phyloP scores from a whole-genome alignment of 2,113 vertebrate genomes.

The Phaethornis superciliosus region DNA sequence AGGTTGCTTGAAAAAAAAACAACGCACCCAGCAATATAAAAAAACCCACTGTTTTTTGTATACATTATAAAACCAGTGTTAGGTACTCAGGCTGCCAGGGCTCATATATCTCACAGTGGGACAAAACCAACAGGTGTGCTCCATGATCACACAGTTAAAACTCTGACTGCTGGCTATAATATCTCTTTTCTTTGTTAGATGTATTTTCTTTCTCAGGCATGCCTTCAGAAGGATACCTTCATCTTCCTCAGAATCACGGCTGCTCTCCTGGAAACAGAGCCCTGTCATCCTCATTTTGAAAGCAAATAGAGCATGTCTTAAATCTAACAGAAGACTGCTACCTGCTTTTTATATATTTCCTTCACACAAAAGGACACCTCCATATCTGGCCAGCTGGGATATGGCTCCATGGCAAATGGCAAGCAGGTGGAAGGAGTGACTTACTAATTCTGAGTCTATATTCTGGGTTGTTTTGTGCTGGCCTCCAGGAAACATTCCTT shows the following conservation, averaged over 20 bases:
- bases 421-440: background rate
- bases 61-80: background rate
- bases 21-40: background rate
- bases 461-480: background rate
- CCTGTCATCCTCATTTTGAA: background rate
- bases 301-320: background rate
- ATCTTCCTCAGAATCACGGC: background rate
- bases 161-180: fast-evolving
- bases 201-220: fast-evolving
- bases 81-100: background rate
- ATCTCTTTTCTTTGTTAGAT: background rate
- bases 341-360: background rate
- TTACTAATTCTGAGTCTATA: background rate
- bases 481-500: background rate
- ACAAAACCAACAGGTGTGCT: background rate
- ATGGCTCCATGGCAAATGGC: background rate
- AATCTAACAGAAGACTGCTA: background rate
- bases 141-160: background rate
- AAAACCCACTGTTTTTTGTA: background rate
- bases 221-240: background rate
- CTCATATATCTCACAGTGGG: background rate
- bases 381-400: background rate
- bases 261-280: background rate
- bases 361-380: background rate
- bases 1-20: background rate